phyloP scores from a whole-genome alignment of 2,888 invertebrate species.

The Petrolisthes manimaculis region DNA sequence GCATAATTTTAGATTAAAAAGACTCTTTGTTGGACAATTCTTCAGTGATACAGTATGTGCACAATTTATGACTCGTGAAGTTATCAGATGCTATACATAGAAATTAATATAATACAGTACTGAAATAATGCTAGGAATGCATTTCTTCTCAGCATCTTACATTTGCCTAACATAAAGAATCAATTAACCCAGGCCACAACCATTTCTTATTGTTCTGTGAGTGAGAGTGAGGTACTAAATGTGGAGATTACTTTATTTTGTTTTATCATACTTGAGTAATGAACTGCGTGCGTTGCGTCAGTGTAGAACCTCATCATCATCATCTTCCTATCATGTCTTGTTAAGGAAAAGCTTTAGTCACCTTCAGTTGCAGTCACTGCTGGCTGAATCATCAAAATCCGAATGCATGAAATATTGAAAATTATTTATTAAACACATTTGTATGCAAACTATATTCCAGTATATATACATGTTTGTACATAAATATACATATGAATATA shows the following conservation, averaged over 20 bases:
- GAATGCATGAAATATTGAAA: conserved; percentile 33
- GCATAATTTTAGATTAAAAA: conserved; percentile 61
- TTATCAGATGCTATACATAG: conserved; percentile 57
- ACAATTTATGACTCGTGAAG: conserved; percentile 60
- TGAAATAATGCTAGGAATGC: conserved; percentile 54
- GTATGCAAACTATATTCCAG: conserved; percentile 34
- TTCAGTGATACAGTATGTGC: conserved; percentile 56
- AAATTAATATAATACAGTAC: conserved; percentile 45
- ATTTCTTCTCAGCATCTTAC: conserved; percentile 60
- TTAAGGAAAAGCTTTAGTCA: conserved; percentile 23
- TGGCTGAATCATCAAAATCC: conserved; percentile 54
- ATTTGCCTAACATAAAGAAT: conserved; percentile 55
- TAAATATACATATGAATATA: conserved; percentile 44
- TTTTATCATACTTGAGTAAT: conserved; percentile 28
- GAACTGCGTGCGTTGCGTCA: conserved; percentile 31
- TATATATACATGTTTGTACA: conserved; percentile 31
- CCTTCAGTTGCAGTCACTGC: conserved; percentile 38
- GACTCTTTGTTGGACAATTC: conserved; percentile 60
- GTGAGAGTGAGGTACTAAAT: conserved; percentile 20
- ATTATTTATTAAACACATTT: conserved; percentile 12
- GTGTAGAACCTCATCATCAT: conserved; percentile 44
- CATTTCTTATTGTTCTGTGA: conserved; percentile 44
- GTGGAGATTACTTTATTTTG: conserved; percentile 21
- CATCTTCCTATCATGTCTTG: conserved; percentile 47
- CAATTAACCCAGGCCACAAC: conserved; percentile 49